Base-by-base conservation (phyloP, 2,113 vertebrate species). In the Bubalus kerabau region DNA sequence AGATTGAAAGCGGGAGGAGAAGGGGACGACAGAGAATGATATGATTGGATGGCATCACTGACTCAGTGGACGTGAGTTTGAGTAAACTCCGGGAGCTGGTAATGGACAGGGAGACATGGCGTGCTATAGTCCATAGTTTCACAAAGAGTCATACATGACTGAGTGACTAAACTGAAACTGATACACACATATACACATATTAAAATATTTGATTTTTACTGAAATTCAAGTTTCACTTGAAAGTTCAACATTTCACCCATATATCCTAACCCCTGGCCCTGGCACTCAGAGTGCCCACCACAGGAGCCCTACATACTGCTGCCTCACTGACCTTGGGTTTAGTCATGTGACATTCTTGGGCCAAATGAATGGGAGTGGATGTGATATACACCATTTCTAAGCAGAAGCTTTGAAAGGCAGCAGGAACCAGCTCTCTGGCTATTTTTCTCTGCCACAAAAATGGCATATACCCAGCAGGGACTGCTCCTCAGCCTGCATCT, bases 91-190 rank as follows among this genome's bases (percentile, higher is more conserved):
- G 0, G 17, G 64, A 67, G 64, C 15, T 67, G 32, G 8, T 67
- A 16, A 36, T 67, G 64, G 64, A n/a, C 64, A 21, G 64, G 62
- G 64, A 67, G 64, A 21, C 32, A 10, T 36, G n/a, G 17, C 5
- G 4, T 67, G n/a, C n/a, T 21, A 2, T 32, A 67, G 60, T 67
- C 64, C 64, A 67, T 19, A 17, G 64, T 10, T 10, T 67, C 0
- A 0, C n/a, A 71, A 52, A 52, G 32, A 36, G 4, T 71, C 2
- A 0, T 19, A 21, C 17, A 36, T 0, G 0, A 36, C 17, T 21
- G 32, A 67, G 32, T 36, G 17, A 71, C 64, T 36, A 71, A 67
- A 5, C n/a, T 36, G n/a, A 71, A 71, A 71, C n/a, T 71, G 17
- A 71, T 71, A n/a, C 9, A 71, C 1, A 36, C 2, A 21, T 4